Conservation (phyloP, 2,888 invertebrate genomes). For the Oligia fasciuncula region DNA sequence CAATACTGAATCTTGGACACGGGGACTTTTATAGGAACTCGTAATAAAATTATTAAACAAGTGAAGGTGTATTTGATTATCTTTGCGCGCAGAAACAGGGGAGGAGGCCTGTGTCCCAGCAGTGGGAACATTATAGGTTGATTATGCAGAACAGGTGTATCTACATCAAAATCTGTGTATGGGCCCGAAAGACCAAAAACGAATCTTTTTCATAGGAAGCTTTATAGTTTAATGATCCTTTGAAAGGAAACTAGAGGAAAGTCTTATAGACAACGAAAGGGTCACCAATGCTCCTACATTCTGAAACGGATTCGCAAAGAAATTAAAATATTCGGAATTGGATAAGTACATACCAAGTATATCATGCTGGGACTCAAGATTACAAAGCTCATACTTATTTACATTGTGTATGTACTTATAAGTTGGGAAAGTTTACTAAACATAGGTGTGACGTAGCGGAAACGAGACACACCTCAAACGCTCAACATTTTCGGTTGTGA, state of each 20-base stretch:
- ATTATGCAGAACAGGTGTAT: neutral
- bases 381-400: slow-evolving; percentile 43
- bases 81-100: neutral
- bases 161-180: neutral
- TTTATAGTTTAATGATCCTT: neutral
- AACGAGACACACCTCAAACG: slow-evolving; percentile 56
- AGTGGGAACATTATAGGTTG: neutral
- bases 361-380: slow-evolving; percentile 42
- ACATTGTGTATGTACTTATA: slow-evolving; percentile 52
- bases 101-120: neutral
- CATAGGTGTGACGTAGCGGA: slow-evolving; percentile 50
- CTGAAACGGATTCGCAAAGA: neutral
- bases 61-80: neutral
- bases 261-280: neutral
- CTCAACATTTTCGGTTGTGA: slow-evolving; percentile 50
- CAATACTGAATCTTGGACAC: slow-evolving; percentile 63
- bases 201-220: neutral
- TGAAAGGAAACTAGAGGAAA: neutral
- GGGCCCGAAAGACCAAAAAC: neutral
- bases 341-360: neutral
- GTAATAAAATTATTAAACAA: slow-evolving; percentile 11
- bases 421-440: slow-evolving; percentile 57
- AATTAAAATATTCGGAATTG: slow-evolving; percentile 6
- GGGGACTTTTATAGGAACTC: slow-evolving; percentile 32
- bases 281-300: neutral